phyloP scores from a whole-genome alignment of 1,140 invertebrate genomes.

The Scaptomyza hsui region DNA sequence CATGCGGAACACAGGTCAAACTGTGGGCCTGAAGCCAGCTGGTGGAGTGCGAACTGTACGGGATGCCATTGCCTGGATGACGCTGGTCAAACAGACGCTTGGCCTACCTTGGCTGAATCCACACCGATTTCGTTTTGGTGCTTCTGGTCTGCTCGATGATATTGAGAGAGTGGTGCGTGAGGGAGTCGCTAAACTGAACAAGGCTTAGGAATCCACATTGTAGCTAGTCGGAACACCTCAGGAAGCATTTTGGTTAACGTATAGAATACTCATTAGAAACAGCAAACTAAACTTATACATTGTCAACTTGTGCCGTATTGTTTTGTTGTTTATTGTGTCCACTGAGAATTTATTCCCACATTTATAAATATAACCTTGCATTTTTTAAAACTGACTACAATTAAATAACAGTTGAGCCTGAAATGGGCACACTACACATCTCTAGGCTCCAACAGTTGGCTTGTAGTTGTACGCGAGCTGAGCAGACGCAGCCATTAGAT shows the following conservation, averaged over 20 bases:
- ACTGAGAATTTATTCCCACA: constrained; percentile 10
- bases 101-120: constrained; percentile 94
- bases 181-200: constrained; percentile 45
- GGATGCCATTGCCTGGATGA: constrained; percentile 95
- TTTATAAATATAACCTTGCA: constrained; percentile 58
- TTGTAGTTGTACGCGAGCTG: constrained; percentile 57
- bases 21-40: constrained; percentile 98
- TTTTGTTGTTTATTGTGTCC: constrained; percentile 6
- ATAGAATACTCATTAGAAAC: not conserved
- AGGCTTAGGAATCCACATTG: constrained; percentile 19
- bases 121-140: constrained; percentile 96
- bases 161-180: constrained; percentile 85
- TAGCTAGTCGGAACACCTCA: not conserved
- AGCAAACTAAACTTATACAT: not conserved
- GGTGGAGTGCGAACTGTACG: constrained; percentile 95
- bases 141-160: constrained; percentile 93
- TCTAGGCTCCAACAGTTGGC: constrained; percentile 15
- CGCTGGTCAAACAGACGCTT: constrained; percentile 93
- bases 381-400: constrained; percentile 69
- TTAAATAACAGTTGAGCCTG: constrained; percentile 45
- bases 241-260: not conserved
- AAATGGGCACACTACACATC: constrained; percentile 2
- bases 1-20: constrained; percentile 88
- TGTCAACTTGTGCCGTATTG: not conserved
- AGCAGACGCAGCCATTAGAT: constrained; percentile 73